Conservation (phyloP, 2,113 vertebrate genomes). For the Cyanocitta stelleri region DNA sequence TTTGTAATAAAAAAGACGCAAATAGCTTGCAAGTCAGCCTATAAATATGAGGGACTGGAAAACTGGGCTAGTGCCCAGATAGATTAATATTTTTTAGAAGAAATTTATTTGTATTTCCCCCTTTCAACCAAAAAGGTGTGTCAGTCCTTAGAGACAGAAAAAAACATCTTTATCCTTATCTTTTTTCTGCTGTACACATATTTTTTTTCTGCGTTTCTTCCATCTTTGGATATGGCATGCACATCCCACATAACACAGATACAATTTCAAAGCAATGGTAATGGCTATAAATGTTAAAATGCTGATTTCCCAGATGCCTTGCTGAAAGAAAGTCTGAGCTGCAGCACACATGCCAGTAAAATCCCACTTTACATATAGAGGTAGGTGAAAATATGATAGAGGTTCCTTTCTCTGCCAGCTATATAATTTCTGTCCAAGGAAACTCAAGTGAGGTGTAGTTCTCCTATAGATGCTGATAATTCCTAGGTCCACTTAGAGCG, state of each 20-base stretch:
- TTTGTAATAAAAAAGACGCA: neutral
- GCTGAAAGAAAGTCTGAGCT: neutral
- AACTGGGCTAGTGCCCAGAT: neutral
- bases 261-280: neutral
- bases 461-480: neutral
- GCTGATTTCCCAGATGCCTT: neutral
- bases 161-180: neutral
- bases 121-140: neutral
- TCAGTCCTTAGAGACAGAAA: neutral
- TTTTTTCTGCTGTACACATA: neutral
- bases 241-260: neutral
- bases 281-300: neutral
- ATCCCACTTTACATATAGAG: neutral
- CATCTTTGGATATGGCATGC: neutral
- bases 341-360: neutral
- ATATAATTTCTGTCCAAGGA: neutral
- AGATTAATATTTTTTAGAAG: neutral
- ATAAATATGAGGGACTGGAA: conserved; percentile 15
- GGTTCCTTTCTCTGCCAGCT: neutral
- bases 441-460: neutral
- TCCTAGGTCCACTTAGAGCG: neutral
- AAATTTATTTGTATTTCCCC: neutral
- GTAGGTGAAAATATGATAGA: neutral
- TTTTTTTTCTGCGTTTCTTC: neutral
- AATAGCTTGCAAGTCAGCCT: neutral